Evolutionary conservation across 2,888 invertebrate species (phyloP), one percentile per base, ranked within the genome.

Genomic region (Trissoscelio sp.): DNA sequence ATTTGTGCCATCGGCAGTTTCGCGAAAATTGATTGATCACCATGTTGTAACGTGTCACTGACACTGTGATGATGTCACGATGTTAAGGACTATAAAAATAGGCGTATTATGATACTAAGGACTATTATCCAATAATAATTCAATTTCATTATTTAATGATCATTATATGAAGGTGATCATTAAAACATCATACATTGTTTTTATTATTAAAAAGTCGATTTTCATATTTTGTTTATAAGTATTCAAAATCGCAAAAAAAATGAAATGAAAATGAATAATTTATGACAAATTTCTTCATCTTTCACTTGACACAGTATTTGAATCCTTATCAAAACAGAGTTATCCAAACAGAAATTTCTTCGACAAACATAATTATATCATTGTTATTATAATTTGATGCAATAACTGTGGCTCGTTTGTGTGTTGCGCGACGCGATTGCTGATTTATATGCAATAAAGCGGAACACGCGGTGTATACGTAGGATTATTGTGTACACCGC

Each of bases 1-100:
- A 57, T 70, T 51, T 53, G 55, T 60, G 37, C 24, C 42, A 39
- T 53, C 46, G 57, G 22, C 46, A 39, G 44, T 39, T 70, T 44
- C n/a, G 66, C 39, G 22, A 60, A 73, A 67, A 51, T 66, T 48
- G 48, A 67, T 67, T 73, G 60, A 73, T 67, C 51, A 28, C 14
- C 34, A 18, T 11, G 12, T 3, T 7, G 12, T 31, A 20, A 22
- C 24, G 60, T 60, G 51, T 75, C 51, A 53, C 39, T 62, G 67
- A 31, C 66, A 67, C 55, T 6, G 42, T 7, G 73, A 77, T 84
- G 77, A 81, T 82, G 81, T 83, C 72, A 83, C 78, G 78, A 72
- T 83, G 83, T 82, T 82, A 84, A 84, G 83, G 82, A 53, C 28
- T n/a, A 9, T 11, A 9, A 53, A 16, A 53, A 11, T 11, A 31